Conservation (phyloP, 2,113 vertebrate species). For the Alces alces region DNA sequence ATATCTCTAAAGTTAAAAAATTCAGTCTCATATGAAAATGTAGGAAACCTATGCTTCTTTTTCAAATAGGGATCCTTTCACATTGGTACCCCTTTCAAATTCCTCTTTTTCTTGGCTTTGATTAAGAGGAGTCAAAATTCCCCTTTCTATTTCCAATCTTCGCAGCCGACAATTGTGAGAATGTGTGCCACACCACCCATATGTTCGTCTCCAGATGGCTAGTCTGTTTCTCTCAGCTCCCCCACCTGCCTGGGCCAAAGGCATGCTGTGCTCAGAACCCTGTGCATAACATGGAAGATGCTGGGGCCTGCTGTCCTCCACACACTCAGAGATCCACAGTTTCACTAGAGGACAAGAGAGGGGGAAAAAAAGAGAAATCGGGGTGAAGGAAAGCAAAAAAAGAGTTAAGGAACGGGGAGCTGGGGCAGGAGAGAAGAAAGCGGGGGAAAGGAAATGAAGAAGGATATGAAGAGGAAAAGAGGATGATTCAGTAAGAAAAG, state of each 20-base stretch:
- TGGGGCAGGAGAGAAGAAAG: neutral
- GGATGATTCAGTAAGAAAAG: neutral
- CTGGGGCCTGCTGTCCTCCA: constrained; percentile 10
- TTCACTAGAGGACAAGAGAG: neutral
- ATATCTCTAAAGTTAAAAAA: neutral
- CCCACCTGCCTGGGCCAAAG: constrained; percentile 52
- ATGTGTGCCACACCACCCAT: constrained; percentile 28
- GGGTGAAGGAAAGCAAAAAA: neutral
- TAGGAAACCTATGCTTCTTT: neutral
- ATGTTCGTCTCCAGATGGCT: constrained; percentile 58
- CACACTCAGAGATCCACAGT: neutral
- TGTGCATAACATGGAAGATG: neutral
- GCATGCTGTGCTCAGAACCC: constrained; percentile 43
- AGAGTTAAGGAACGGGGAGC: neutral
- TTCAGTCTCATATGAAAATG: neutral
- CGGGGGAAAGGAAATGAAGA: neutral
- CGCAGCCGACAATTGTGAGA: neutral
- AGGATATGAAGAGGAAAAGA: neutral
- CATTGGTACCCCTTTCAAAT: neutral
- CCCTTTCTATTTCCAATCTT: constrained; percentile 32
- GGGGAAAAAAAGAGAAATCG: neutral
- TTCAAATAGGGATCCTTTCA: neutral
- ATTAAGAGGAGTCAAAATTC: neutral
- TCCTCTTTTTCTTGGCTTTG: neutral
- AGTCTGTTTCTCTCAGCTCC: constrained; percentile 7